Evolutionary conservation across 37 sponge, comb jelly and placozoan genomes (phyloP).

Genomic region (Agelas oroides): DNA sequence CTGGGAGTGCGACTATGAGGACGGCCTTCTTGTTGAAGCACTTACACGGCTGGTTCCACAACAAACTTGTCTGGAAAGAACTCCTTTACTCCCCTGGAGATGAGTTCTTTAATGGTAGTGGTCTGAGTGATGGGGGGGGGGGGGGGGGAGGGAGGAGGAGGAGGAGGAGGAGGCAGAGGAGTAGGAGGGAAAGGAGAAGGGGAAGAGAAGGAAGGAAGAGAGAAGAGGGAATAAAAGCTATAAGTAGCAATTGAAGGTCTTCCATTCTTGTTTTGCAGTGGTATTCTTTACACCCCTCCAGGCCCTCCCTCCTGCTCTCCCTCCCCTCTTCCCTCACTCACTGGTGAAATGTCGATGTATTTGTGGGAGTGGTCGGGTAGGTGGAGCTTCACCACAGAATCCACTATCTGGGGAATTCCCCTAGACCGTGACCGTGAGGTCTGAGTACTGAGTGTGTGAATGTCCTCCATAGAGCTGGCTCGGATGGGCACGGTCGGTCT

Average conservation of each 20-base stretch:
- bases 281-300: too few relatives aligned
- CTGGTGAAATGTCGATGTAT: conserved; percentile 73
- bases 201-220: too few relatives aligned
- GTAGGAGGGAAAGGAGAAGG: too few relatives aligned
- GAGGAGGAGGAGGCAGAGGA: background rate
- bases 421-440: background rate
- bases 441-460: conserved; percentile 39
- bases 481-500: conserved; percentile 18
- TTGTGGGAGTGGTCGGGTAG: conserved; percentile 77
- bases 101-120: conserved; percentile 66
- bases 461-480: conserved; percentile 59
- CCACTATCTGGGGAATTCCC: conserved; percentile 27
- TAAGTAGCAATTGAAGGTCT: too few relatives aligned
- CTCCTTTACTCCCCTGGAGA: conserved; percentile 68
- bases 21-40: too few relatives aligned
- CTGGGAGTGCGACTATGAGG: too few relatives aligned
- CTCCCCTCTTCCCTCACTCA: too few relatives aligned
- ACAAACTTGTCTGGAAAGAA: conserved; percentile 74
- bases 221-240: too few relatives aligned
- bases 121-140: conserved; percentile 13
- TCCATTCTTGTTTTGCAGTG: too few relatives aligned
- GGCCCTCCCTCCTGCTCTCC: too few relatives aligned
- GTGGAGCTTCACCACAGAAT: conserved; percentile 79
- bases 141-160: too few relatives aligned
- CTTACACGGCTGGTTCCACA: conserved; percentile 54